Evolutionary conservation across 2,113 vertebrate genomes (phyloP), one percentile per base, ranked within the genome.

Genomic region (Pheucticus melanocephalus): DNA sequence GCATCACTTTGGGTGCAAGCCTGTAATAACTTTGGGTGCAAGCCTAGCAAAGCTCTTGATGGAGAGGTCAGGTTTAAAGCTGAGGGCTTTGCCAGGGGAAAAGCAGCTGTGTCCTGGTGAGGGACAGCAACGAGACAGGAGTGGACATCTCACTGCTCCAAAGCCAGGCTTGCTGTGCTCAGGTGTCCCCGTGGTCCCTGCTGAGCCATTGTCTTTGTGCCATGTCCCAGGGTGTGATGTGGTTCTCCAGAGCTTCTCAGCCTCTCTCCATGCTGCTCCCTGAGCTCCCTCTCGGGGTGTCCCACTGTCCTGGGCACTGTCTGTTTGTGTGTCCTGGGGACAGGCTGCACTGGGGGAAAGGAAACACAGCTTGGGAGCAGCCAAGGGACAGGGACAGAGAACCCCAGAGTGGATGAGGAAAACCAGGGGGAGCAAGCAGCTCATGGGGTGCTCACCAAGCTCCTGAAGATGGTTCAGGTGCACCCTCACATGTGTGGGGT

Each of bases 141-240:
- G 25, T 15, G 27, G 47, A 71, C 30, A 48, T 21, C 33, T n/a
- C 31, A 21, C 15, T 15, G 9, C 5, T 2, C 25, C 42, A 59
- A 24, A 85, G 56, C 78, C 57, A 18, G 45, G 56, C 22, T 31
- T 19, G 45, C 25, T 40, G 51, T 0, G 0, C 50, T 7, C 44
- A 5, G 23, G 1, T 51, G 63, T 82, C 59, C 54, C 63, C 15
- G 1, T 20, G 82, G 71, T 45, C 71, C 48, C 63, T 72, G 48
- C 39, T 59, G 68, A 64, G 63, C 66, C 35, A 59, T 5, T 2
- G 1, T 15, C n/a, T 54, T 33, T 5, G 39, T 35, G 76, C 25
- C 12, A 3, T 2, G 21, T 22, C 54, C 9, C 61, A 42, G 33
- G 12, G 11, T 10, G 42, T 19, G 60, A 6, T 0, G 1, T 33